phyloP scores from a whole-genome alignment of 2,888 invertebrate species.

The Cylindroiulus punctatus region DNA sequence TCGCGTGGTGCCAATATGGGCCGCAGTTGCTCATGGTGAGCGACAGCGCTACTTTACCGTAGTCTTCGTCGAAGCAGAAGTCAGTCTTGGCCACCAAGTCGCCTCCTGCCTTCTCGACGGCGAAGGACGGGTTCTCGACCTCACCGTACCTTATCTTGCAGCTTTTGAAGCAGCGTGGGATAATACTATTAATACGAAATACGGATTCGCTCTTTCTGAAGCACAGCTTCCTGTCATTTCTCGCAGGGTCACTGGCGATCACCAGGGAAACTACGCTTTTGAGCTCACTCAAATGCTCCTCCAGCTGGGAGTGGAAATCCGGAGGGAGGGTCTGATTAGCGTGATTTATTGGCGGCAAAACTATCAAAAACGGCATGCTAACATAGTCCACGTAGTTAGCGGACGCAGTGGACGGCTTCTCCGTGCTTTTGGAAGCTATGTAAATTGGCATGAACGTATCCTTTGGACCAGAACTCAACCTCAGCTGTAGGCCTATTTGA shows the following conservation, averaged over 20 bases:
- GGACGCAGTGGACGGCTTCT: background rate
- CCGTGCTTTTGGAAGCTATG: conserved; percentile 33
- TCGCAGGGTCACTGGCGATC: background rate
- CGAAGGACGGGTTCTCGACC: conserved; percentile 6
- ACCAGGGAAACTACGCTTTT: conserved; percentile 48
- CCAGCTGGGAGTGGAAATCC: conserved; percentile 24
- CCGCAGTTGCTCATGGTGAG: conserved; percentile 42
- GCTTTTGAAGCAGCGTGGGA: conserved; percentile 1
- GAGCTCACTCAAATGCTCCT: background rate
- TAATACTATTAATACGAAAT: background rate
- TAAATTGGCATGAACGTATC: conserved; percentile 40
- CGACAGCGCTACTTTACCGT: conserved; percentile 33
- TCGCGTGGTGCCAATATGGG: conserved; percentile 32
- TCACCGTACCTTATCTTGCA: conserved; percentile 27
- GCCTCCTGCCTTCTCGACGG: conserved; percentile 19
- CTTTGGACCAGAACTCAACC: background rate
- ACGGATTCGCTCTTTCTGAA: conserved; percentile 10
- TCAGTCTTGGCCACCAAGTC: conserved; percentile 39
- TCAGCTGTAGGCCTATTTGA: background rate
- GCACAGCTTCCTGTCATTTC: background rate
- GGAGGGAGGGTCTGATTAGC: background rate
- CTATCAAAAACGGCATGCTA: conserved; percentile 52
- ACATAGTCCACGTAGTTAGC: conserved; percentile 42
- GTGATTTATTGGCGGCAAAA: background rate
- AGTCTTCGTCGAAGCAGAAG: conserved; percentile 52